Evolutionary conservation across 2,113 vertebrate species (phyloP).

Genomic region (Amphiprion ocellaris): DNA sequence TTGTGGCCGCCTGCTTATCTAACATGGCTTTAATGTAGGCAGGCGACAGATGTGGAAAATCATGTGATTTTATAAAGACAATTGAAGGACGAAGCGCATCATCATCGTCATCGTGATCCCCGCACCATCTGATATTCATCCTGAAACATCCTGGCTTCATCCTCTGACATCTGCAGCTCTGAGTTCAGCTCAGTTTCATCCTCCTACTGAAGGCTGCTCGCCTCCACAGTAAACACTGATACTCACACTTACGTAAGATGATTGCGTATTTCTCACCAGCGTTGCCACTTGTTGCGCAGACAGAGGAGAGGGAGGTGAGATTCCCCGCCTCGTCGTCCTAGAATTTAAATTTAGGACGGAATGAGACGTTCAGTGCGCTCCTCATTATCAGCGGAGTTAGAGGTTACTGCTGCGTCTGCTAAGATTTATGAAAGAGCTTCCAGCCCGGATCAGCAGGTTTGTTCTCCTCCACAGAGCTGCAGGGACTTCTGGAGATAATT

Average conservation of each 20-base stretch:
- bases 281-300: conserved; percentile 77
- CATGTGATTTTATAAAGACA: conserved; percentile 5
- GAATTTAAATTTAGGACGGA: conserved; percentile 55
- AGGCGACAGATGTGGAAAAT: conserved; percentile 14
- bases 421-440: not conserved
- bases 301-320: conserved; percentile 28
- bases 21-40: conserved; percentile 14
- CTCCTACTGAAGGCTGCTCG: conserved; percentile 18
- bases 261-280: conserved; percentile 77
- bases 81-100: conserved; percentile 25
- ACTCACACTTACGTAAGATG: conserved; percentile 78
- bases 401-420: conserved; percentile 25
- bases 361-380: not conserved
- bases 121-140: not conserved
- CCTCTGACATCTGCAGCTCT: conserved; percentile 12
- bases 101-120: not conserved
- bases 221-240: conserved; percentile 45
- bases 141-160: not conserved
- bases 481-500: conserved; percentile 7
- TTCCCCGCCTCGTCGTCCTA: conserved; percentile 52
- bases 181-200: conserved; percentile 33
- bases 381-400: not conserved
- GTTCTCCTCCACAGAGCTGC: conserved; percentile 14
- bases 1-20: conserved; percentile 15
- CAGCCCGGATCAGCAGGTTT: conserved; percentile 24